A percentile compares a stretch with the other conserved stretches of the same genome.
phyloP scores from a whole-genome alignment of 2,797 vertebrate genomes.

The Dipus sagitta region DNA sequence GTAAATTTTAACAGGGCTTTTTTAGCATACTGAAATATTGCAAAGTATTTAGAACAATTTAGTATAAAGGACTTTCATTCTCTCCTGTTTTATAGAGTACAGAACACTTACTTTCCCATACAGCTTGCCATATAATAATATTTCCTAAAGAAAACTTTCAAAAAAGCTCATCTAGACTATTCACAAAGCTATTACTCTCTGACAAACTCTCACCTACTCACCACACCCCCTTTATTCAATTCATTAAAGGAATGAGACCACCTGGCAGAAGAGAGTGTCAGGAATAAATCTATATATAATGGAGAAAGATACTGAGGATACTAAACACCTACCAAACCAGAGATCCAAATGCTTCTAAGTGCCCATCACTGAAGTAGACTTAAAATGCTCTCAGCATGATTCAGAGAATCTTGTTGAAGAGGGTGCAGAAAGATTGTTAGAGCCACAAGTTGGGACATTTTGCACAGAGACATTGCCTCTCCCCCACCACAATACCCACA shows the following conservation, averaged over 20 bases:
- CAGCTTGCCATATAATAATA: background rate
- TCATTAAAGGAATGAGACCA: background rate
- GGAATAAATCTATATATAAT: background rate
- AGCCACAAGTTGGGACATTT: no score
- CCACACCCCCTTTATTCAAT: background rate
- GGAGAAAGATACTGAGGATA: no score
- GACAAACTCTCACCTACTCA: slow-evolving; percentile 31
- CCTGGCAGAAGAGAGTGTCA: background rate
- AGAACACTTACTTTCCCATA: background rate
- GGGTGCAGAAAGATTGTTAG: no score
- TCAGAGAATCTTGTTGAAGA: no score
- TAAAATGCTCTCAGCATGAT: no score
- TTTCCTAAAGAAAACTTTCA: background rate
- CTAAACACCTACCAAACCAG: no score
- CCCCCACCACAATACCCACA: no score
- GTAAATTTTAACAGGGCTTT: no score
- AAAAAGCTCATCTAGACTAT: background rate
- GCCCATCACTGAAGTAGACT: no score
- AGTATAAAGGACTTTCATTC: background rate
- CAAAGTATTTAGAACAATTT: background rate
- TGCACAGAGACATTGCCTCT: no score
- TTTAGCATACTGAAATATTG: no score
- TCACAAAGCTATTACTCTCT: slow-evolving; percentile 10
- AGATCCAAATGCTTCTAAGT: no score
- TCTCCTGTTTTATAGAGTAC: background rate